Conservation (phyloP, 2,113 vertebrate genomes). For the Echinops telfairi region DNA sequence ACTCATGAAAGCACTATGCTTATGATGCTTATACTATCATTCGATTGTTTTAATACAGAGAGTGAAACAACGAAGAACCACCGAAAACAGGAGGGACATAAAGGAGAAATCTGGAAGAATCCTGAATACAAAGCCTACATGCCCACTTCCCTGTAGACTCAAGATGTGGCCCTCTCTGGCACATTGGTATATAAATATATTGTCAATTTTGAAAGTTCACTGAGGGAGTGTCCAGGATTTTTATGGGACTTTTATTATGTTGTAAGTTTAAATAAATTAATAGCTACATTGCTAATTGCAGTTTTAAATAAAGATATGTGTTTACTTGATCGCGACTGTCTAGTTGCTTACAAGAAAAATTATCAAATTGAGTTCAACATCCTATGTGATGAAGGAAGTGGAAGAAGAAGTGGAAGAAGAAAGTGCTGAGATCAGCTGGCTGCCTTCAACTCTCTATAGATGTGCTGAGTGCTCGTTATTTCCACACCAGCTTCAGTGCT, state of each 20-base stretch:
- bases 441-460: conserved; percentile 28
- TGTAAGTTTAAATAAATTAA: too few relatives aligned
- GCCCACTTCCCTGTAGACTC: background rate
- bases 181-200: too few relatives aligned
- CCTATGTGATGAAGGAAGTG: background rate
- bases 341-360: background rate
- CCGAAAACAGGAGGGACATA: background rate
- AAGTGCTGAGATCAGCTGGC: background rate
- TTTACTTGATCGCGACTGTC: background rate
- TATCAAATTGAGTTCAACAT: background rate
- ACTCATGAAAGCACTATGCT: background rate
- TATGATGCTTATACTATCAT: background rate
- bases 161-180: background rate
- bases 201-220: too few relatives aligned
- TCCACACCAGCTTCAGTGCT: conserved; percentile 21
- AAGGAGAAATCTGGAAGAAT: background rate
- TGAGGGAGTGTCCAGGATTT: too few relatives aligned
- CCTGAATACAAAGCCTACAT: background rate
- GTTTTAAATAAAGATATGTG: background rate
- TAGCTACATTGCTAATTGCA: too few relatives aligned
- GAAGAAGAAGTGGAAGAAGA: background rate
- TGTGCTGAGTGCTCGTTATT: background rate
- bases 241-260: too few relatives aligned
- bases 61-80: background rate
- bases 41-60: background rate